These are phyloP conservation scores for Austrolebias charrua DNA, from an alignment of 2,797 vertebrate genomes.

Conservation along the genomic window DNA sequence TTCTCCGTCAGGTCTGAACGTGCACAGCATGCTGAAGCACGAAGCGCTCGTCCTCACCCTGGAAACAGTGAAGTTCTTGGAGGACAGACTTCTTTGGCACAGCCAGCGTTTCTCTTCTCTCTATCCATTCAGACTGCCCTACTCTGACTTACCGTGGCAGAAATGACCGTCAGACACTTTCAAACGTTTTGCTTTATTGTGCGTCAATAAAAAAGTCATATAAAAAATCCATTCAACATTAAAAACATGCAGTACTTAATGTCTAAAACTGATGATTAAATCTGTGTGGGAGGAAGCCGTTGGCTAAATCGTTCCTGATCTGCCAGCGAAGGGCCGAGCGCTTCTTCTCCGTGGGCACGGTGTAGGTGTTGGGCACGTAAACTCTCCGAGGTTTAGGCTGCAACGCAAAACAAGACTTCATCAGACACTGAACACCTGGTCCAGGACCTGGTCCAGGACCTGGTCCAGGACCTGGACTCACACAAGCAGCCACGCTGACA, in stretches of 20 bases:
- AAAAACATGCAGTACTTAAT: conserved; percentile 3
- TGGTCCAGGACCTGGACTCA: too few species aligned
- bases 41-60: conserved; percentile 85
- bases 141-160: conserved; percentile 79
- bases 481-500: too few species aligned
- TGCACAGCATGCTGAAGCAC: conserved; percentile 89
- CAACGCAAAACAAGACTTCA: conserved; percentile 16
- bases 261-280: conserved; percentile 42
- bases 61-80: conserved; percentile 82
- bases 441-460: too few species aligned
- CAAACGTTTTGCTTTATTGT: conserved; percentile 42
- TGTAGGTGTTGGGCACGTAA: conserved; percentile 81
- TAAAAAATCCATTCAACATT: conserved; percentile 23
- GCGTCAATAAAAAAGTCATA: conserved; percentile 10
- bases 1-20: conserved; percentile 82
- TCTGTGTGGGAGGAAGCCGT: conserved; percentile 75
- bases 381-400: conserved; percentile 71
- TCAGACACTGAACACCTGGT: too few species aligned
- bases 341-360: conserved; percentile 88
- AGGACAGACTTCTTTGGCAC: conserved; percentile 89
- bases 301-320: conserved; percentile 85
- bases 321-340: conserved; percentile 85
- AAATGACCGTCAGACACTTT: conserved; percentile 25
- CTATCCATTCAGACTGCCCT: conserved; percentile 84
- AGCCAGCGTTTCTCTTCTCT: conserved; percentile 77